phyloP scores from a whole-genome alignment of 2,888 invertebrate species.

The Eurytoma adleriae region DNA sequence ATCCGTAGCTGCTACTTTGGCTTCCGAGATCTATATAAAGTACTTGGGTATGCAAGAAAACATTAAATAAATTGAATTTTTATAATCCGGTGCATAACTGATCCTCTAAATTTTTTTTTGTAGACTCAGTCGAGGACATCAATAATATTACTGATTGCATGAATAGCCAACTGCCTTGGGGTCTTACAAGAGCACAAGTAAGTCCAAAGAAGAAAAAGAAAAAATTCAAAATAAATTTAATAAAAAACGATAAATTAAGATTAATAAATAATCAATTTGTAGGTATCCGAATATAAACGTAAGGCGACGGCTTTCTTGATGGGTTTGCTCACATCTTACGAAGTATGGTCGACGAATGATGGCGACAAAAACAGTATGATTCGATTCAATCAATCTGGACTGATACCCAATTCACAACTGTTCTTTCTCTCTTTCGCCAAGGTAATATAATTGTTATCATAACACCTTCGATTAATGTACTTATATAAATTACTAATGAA shows the following conservation, averaged over 20 bases:
- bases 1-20: constrained; percentile 43
- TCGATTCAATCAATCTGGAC: constrained; percentile 45
- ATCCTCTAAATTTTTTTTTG: too few species aligned
- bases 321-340: constrained; percentile 28
- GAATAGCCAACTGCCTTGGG: too few species aligned
- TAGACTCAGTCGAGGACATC: too few species aligned
- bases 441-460: constrained; percentile 15
- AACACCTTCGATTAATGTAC: too few species aligned
- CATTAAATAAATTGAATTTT: background rate
- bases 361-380: constrained; percentile 8
- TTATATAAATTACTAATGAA: too few species aligned
- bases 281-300: background rate
- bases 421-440: constrained; percentile 50
- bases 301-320: constrained; percentile 32
- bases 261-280: background rate
- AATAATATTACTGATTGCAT: too few species aligned
- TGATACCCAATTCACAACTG: constrained; percentile 24
- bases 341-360: constrained; percentile 1
- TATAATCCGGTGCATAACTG: too few species aligned
- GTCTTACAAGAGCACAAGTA: too few species aligned
- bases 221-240: background rate
- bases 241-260: background rate
- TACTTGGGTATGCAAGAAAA: constrained; percentile 42
- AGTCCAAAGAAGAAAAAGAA: too few species aligned
- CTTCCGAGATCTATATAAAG: constrained; percentile 22